These are phyloP conservation scores for Pantherophis guttatus DNA, from an alignment of 2,113 vertebrate genomes.

Conservation along the genomic window DNA sequence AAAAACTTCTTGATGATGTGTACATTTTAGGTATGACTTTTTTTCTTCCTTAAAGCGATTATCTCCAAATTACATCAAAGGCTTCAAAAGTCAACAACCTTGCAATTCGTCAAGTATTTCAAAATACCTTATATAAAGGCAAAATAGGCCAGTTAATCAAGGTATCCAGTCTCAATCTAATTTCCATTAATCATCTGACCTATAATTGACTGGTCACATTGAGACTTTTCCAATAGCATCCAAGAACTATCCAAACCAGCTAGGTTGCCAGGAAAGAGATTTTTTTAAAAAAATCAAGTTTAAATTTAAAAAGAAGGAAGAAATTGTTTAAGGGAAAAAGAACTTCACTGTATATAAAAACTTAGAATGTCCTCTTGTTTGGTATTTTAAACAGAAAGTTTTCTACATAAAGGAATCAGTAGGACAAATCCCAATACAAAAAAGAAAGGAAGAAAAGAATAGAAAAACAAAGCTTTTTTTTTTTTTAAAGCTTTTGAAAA, in stretches of 20 bases:
- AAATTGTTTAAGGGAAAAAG: slow-evolving; percentile 11
- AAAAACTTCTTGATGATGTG: neutral
- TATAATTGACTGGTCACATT: slow-evolving; percentile 41
- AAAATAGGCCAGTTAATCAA: slow-evolving; percentile 53
- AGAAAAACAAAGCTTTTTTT: slow-evolving; percentile 37
- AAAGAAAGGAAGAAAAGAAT: neutral
- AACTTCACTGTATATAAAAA: slow-evolving; percentile 27
- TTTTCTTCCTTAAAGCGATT: neutral
- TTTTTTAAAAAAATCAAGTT: slow-evolving; percentile 28
- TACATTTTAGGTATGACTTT: slow-evolving; percentile 21
- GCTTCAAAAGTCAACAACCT: slow-evolving; percentile 37
- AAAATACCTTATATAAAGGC: slow-evolving; percentile 65
- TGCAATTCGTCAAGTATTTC: slow-evolving; percentile 49
- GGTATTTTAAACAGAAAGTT: slow-evolving; percentile 47
- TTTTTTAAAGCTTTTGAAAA: slow-evolving; percentile 52
- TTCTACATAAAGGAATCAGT: slow-evolving; percentile 47
- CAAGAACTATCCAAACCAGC: slow-evolving; percentile 22
- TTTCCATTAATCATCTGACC: slow-evolving; percentile 61
- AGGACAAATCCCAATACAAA: slow-evolving; percentile 51
- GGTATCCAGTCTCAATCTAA: slow-evolving; percentile 50
- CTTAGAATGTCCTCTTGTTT: slow-evolving; percentile 18
- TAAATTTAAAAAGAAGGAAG: neutral
- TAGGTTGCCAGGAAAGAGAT: slow-evolving; percentile 31
- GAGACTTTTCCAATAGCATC: slow-evolving; percentile 22
- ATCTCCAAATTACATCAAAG: slow-evolving; percentile 41